Evolutionary conservation across 1,140 invertebrate species (phyloP).

Genomic region (Nomia melanderi): DNA sequence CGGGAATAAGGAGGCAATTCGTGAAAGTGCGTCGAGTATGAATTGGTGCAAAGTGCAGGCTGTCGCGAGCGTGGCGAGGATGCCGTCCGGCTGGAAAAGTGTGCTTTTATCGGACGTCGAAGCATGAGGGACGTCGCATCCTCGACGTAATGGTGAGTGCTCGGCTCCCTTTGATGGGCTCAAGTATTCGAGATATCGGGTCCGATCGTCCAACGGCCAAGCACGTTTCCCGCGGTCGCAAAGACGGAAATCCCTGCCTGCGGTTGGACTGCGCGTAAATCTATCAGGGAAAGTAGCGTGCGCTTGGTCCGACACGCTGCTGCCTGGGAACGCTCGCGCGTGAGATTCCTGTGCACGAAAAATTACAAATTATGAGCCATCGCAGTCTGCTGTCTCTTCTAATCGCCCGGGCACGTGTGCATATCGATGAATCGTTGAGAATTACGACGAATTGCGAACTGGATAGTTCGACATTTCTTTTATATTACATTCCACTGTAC

Average conservation of each 20-base stretch:
- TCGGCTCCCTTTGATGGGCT: not conserved
- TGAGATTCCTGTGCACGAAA: not conserved
- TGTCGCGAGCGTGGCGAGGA: conserved; percentile 25
- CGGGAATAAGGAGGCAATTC: conserved; percentile 13
- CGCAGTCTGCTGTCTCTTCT: no score
- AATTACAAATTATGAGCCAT: no score
- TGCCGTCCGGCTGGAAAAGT: conserved; percentile 43
- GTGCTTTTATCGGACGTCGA: conserved; percentile 61
- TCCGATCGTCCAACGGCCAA: not conserved
- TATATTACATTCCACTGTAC: no score
- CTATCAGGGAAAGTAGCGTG: not conserved
- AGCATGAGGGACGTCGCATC: conserved; percentile 71
- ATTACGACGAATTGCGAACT: not conserved
- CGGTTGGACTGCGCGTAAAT: conserved; percentile 1
- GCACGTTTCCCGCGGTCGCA: not conserved
- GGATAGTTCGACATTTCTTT: no score
- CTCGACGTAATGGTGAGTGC: conserved; percentile 70
- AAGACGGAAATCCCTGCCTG: not conserved
- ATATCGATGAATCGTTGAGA: not conserved
- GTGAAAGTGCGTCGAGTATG: conserved; percentile 56
- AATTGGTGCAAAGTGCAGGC: conserved; percentile 54
- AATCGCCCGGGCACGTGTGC: not conserved
- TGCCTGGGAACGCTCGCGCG: not conserved
- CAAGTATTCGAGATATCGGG: not conserved
- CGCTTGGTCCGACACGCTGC: not conserved